Evolutionary conservation across 2,113 vertebrate genomes (phyloP), one percentile per base, ranked within the genome.

Genomic region (Willisornis vidua): DNA sequence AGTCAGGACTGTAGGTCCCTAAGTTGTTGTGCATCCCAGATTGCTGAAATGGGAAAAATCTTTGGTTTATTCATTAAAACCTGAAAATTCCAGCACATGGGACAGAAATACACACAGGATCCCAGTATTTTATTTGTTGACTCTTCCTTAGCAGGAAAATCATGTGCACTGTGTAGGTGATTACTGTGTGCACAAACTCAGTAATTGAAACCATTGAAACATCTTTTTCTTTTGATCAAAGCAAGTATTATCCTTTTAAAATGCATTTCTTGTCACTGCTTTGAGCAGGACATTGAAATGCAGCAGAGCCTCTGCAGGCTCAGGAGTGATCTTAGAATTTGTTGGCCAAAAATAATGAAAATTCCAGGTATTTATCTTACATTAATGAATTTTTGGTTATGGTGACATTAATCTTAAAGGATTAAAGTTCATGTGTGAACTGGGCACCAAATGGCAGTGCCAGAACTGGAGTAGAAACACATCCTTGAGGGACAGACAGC

Each of bases 11-110:
- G 46, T 18, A 86, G 67, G 92, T 93, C 83, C 66, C 77, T 73
- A 75, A 90, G 54, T 86, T 81, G 55, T 77, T 80, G 63, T 71
- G 63, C 77, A 72, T 71, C 45, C 57, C 61, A 61, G 61, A 63
- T 19, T 91, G 46, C 79, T 94, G 94, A 92, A 84, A 86, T 78
- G 76, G 71, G 72, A 72, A n/a, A 63, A 94, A 73, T 77, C 61
- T 86, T 90, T 83, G 29, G 4, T 92, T 90, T 80, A 31, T 82
- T 93, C 62, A 58, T 83, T 89, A 85, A 61, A 58, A 51, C 41
- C 23, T 37, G 25, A 82, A 87, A 78, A 95, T 52, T 76, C n/a
- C 20, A 66, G n/a, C 31, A 13, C 15, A 12, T 1, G 3, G 58
- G 62, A 68, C 58, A 82, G 58, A 87, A 92, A 61, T 51, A 24